Evolutionary conservation across 2,797 vertebrate species (phyloP).

Genomic region (Melanotaenia trifasciata): DNA sequence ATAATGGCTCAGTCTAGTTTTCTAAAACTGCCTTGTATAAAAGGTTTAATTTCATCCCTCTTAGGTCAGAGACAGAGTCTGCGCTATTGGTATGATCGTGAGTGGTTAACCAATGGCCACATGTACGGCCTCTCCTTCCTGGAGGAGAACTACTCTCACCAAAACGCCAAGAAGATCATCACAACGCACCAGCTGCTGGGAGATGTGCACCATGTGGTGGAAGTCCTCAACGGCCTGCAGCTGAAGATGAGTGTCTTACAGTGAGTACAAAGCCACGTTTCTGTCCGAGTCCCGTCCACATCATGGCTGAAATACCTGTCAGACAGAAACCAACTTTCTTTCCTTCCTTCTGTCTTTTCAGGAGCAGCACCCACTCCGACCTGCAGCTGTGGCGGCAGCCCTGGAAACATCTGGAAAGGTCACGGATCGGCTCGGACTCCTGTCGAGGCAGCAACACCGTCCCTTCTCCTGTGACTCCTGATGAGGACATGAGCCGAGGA

Average conservation of each 20-base stretch:
- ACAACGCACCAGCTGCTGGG: conserved; percentile 96
- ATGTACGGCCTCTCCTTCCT: conserved; percentile 95
- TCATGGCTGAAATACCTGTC: neutral
- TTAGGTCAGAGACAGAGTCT: conserved; percentile 93
- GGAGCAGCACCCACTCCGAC: conserved; percentile 91
- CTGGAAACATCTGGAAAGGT: conserved; percentile 90
- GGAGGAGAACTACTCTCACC: conserved; percentile 96
- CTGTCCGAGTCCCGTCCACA: neutral
- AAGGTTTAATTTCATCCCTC: neutral
- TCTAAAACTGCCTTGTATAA: no score
- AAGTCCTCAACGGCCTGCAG: conserved; percentile 93
- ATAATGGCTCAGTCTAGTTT: no score
- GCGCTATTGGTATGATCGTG: conserved; percentile 96
- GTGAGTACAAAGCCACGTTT: conserved; percentile 80
- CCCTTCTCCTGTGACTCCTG: conserved; percentile 65
- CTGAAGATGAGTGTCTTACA: conserved; percentile 95
- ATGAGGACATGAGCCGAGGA: conserved; percentile 76
- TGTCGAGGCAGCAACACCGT: conserved; percentile 56
- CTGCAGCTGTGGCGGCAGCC: conserved; percentile 94
- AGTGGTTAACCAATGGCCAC: conserved; percentile 93
- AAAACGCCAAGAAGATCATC: conserved; percentile 95
- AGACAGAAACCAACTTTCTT: neutral
- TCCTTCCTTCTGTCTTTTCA: conserved; percentile 50
- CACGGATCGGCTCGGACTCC: conserved; percentile 74
- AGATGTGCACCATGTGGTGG: conserved; percentile 92